phyloP scores from a whole-genome alignment of 2,113 vertebrate genomes.

The Rhipidura dahli region DNA sequence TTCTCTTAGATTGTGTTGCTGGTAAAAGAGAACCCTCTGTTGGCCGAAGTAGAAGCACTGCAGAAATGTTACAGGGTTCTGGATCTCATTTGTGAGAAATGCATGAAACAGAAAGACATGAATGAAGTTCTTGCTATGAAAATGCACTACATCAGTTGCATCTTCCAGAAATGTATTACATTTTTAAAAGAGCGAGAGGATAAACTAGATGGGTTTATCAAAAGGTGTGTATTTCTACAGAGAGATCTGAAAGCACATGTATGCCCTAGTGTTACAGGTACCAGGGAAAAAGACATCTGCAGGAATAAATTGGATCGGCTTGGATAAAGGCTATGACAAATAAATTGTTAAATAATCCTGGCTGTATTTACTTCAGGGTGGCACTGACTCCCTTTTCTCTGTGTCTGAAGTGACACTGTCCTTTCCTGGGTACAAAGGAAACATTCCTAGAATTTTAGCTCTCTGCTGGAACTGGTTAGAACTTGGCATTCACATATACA shows the following conservation, averaged over 20 bases:
- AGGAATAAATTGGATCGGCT: not conserved
- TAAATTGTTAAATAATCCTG: not conserved
- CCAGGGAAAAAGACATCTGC: not conserved
- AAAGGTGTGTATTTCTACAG: conserved; percentile 74
- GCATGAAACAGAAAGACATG: conserved; percentile 97
- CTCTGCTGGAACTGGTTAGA: not conserved
- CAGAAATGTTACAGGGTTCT: conserved; percentile 88
- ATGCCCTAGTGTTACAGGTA: not conserved
- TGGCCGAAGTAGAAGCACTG: conserved; percentile 84
- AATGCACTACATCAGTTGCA: conserved; percentile 96
- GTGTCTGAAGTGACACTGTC: not conserved
- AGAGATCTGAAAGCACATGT: not conserved
- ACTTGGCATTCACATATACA: not conserved
- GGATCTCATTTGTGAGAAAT: conserved; percentile 95
- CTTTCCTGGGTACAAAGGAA: not conserved
- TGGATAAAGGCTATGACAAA: not conserved
- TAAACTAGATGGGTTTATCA: conserved; percentile 87
- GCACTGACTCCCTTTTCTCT: not conserved
- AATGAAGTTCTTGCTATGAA: conserved; percentile 98
- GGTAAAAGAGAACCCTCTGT: conserved; percentile 90
- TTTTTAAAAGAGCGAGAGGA: conserved; percentile 90
- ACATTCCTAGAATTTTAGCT: not conserved
- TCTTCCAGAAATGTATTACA: conserved; percentile 87
- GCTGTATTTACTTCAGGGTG: not conserved
- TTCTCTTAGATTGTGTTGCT: conserved; percentile 86